phyloP scores from a whole-genome alignment of 2,888 invertebrate genomes.

The Scelioninae gen. 1 region DNA sequence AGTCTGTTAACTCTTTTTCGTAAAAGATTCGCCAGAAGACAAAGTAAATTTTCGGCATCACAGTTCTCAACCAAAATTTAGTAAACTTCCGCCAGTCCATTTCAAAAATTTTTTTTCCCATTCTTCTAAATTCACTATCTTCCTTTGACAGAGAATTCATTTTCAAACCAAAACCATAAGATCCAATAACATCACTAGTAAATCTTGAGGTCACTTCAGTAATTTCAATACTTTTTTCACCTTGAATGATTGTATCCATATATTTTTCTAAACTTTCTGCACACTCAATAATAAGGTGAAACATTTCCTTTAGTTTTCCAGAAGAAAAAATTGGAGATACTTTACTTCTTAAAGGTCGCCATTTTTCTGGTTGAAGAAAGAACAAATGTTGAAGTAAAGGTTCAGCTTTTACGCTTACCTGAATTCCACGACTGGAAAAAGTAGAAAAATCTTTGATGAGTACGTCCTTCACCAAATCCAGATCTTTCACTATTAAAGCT shows the following conservation, averaged over 20 bases:
- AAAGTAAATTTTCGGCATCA: conserved; percentile 72
- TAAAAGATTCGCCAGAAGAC: conserved; percentile 70
- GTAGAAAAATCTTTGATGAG: conserved; percentile 83
- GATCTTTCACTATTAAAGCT: conserved; percentile 80
- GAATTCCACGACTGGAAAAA: conserved; percentile 74
- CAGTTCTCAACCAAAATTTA: conserved; percentile 43
- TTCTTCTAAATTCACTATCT: conserved; percentile 80
- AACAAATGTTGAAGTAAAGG: conserved; percentile 84
- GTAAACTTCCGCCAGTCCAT: conserved; percentile 47
- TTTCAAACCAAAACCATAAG: conserved; percentile 83
- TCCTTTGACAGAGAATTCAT: conserved; percentile 79
- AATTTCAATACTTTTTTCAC: conserved; percentile 67
- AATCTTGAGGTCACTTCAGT: conserved; percentile 80
- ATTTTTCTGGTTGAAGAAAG: conserved; percentile 83
- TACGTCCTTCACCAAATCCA: conserved; percentile 80
- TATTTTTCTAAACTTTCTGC: conserved; percentile 82
- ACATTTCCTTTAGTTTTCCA: conserved; percentile 85
- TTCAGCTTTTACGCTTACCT: conserved; percentile 77
- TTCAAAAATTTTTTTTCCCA: conserved; percentile 77
- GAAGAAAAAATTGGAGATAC: conserved; percentile 85
- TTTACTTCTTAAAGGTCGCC: conserved; percentile 85
- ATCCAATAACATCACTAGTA: conserved; percentile 84
- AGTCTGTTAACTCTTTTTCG: conserved; percentile 75
- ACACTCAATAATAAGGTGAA: conserved; percentile 84
- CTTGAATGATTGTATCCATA: conserved; percentile 77